A percentile compares a stretch with the other conserved stretches of the same genome.
Evolutionary conservation across 2,797 vertebrate species (phyloP).

Genomic region (Scolopax bukidnonensis): DNA sequence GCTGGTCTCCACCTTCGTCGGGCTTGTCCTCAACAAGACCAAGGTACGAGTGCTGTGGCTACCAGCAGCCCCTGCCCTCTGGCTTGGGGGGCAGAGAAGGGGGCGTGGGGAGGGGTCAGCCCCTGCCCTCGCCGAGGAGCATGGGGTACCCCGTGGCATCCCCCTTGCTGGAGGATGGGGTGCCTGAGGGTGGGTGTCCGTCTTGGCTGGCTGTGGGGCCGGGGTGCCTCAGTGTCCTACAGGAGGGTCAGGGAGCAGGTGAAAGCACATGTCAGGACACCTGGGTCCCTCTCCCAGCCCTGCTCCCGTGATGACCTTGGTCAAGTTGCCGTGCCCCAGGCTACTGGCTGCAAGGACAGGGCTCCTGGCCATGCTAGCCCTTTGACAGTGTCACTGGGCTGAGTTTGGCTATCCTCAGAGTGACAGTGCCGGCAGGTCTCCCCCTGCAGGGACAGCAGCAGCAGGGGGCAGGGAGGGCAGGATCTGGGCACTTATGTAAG

Average conservation of each 20-base stretch:
- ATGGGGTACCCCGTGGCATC: accelerated
- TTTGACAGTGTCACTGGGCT: neutral
- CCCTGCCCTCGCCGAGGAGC: neutral
- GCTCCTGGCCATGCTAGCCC: neutral
- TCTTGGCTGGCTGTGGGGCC: neutral
- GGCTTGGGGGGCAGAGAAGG: neutral
- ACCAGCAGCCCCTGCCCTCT: neutral
- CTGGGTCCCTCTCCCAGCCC: neutral
- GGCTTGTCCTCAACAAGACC: constrained; percentile 92
- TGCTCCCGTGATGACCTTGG: constrained; percentile 53
- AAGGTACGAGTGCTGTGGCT: constrained; percentile 81
- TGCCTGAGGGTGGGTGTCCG: neutral
- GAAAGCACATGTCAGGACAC: neutral
- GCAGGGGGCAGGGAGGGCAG: constrained; percentile 59
- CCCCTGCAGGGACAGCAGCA: constrained; percentile 55
- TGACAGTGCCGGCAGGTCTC: constrained; percentile 30
- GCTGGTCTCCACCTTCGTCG: constrained; percentile 92
- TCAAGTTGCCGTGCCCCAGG: neutral
- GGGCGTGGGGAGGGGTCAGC: neutral
- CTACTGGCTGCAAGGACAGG: neutral
- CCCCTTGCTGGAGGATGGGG: neutral
- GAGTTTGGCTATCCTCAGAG: neutral
- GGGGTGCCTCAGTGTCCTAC: neutral
- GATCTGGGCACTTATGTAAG: constrained; percentile 35
- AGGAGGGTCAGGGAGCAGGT: neutral